Evolutionary conservation across 1,140 invertebrate genomes (phyloP).

Genomic region (Reticulitermes speratus): DNA sequence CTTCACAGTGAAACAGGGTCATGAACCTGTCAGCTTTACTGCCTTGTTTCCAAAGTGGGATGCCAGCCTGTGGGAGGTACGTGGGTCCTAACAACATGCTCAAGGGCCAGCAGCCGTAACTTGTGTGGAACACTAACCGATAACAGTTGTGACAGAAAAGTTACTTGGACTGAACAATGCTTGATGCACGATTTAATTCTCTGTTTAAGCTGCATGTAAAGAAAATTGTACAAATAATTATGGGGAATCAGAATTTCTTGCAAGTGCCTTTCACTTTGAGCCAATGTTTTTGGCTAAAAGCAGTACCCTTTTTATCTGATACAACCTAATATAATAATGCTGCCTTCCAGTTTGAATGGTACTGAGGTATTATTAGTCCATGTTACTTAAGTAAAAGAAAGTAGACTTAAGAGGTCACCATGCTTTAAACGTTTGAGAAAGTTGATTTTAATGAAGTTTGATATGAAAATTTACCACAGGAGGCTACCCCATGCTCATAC

Average conservation of each 20-base stretch:
- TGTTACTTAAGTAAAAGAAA: too few relatives aligned
- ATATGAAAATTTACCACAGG: too few relatives aligned
- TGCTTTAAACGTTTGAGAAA: too few relatives aligned
- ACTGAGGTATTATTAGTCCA: too few relatives aligned
- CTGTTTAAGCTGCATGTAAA: not conserved
- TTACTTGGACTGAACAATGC: too few relatives aligned
- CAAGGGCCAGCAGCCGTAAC: not conserved
- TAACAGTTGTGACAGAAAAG: not conserved
- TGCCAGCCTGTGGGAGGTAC: slow-evolving; percentile 59
- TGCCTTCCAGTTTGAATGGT: too few relatives aligned
- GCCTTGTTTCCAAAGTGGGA: slow-evolving; percentile 70
- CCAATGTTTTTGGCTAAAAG: too few relatives aligned
- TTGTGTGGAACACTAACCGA: not conserved
- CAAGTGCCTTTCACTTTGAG: not conserved
- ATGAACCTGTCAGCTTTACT: slow-evolving; percentile 67
- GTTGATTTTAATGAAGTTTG: too few relatives aligned
- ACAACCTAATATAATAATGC: too few relatives aligned
- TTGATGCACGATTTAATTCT: not conserved
- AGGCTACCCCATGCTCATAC: too few relatives aligned
- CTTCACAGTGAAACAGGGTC: slow-evolving; percentile 63
- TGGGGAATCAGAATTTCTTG: not conserved
- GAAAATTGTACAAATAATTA: not conserved
- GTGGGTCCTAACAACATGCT: not conserved
- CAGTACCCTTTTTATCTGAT: too few relatives aligned
- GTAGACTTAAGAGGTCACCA: too few relatives aligned